Evolutionary conservation across 1,140 invertebrate species (phyloP).

Genomic region (Sarcophaga bullata): DNA sequence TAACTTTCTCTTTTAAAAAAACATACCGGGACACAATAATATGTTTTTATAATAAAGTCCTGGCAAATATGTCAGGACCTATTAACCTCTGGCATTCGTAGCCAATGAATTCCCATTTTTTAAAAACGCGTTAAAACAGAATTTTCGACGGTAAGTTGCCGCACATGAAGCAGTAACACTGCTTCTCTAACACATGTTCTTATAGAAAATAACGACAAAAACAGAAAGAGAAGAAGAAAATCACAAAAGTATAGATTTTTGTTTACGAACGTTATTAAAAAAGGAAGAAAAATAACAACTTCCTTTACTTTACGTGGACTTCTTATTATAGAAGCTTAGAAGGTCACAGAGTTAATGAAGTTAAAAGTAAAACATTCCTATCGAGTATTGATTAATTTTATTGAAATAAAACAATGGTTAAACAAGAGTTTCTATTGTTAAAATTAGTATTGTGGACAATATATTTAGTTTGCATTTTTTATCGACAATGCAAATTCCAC

Average conservation of each 20-base stretch:
- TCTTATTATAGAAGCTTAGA: background rate
- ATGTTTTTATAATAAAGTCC: no score
- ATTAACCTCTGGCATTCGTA: no score
- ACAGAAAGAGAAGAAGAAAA: no score
- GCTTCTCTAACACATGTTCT: no score
- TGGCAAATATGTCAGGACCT: no score
- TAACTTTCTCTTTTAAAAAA: no score
- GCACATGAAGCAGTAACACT: no score
- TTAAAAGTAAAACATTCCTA: background rate
- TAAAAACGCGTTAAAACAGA: no score
- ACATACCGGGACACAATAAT: no score
- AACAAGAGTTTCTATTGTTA: background rate
- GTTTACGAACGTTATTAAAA: background rate
- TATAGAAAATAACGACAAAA: no score
- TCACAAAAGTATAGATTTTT: background rate
- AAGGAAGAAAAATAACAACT: background rate
- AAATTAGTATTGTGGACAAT: background rate
- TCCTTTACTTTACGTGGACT: background rate
- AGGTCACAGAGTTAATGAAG: background rate
- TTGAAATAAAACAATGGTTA: background rate
- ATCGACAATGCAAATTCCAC: background rate
- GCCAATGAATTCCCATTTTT: no score
- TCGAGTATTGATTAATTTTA: background rate
- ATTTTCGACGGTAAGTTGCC: no score
- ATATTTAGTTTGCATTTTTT: background rate